Evolutionary conservation across 2,888 invertebrate genomes (phyloP).

Genomic region (Pollenia angustigena): DNA sequence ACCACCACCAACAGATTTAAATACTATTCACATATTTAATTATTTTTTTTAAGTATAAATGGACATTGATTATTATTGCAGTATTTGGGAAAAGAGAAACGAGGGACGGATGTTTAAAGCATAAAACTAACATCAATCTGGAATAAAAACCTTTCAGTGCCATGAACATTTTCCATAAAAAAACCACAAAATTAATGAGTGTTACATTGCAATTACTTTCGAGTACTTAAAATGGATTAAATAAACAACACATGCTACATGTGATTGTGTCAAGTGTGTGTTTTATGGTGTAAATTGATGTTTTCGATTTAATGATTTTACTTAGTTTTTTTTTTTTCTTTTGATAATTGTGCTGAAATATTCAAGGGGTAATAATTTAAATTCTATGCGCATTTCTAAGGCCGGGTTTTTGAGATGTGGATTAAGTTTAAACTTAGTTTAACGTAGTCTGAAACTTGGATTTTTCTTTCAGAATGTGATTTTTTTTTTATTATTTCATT

Average conservation of each 20-base stretch:
- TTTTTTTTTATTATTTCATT: no score
- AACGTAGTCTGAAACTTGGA: no score
- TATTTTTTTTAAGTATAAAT: neutral
- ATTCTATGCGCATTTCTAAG: no score
- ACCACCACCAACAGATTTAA: constrained; percentile 65
- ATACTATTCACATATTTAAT: constrained; percentile 29
- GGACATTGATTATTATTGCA: constrained; percentile 11
- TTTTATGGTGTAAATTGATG: neutral
- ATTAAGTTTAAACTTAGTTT: no score
- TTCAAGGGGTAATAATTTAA: no score
- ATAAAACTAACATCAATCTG: neutral
- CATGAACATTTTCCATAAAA: constrained; percentile 10
- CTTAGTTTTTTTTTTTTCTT: no score
- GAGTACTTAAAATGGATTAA: constrained; percentile 52
- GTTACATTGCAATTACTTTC: constrained; percentile 64
- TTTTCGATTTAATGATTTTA: no score
- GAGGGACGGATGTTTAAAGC: neutral
- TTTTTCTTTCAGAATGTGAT: no score
- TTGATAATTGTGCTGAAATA: no score
- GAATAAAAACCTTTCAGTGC: neutral
- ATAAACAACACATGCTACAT: constrained; percentile 18
- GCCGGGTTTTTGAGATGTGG: no score
- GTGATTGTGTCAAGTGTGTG: neutral
- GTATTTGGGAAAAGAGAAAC: neutral
- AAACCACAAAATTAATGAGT: constrained; percentile 61